phyloP scores from a whole-genome alignment of 2,888 invertebrate species.

The Amiota mariae region DNA sequence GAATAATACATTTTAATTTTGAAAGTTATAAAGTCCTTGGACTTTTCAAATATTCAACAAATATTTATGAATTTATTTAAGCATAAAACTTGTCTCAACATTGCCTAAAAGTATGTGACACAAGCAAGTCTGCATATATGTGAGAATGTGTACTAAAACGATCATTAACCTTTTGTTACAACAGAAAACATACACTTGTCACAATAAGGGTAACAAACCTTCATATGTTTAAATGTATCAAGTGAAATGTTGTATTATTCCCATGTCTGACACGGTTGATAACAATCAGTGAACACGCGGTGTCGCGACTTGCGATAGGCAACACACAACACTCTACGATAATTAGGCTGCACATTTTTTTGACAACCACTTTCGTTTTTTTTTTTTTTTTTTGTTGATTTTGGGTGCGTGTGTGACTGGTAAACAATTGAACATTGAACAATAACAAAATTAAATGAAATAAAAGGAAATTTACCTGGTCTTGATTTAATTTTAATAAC shows the following conservation, averaged over 20 bases:
- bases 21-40: too few species aligned
- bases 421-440: constrained; percentile 18
- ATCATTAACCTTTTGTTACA: constrained; percentile 61
- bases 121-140: not conserved
- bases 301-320: constrained; percentile 7
- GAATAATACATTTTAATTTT: too few species aligned
- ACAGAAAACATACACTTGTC: constrained; percentile 38
- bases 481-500: constrained; percentile 62
- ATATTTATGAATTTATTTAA: too few species aligned
- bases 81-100: constrained; percentile 33
- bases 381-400: too few species aligned
- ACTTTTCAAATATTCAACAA: too few species aligned
- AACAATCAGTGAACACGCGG: not conserved
- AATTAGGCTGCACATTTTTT: too few species aligned
- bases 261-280: constrained; percentile 19
- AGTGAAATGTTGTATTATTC: not conserved
- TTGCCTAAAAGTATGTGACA: constrained; percentile 35
- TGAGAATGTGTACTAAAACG: too few species aligned
- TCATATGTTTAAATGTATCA: not conserved
- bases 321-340: not conserved
- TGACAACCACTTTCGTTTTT: too few species aligned
- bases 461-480: constrained; percentile 32
- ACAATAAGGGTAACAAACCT: too few species aligned
- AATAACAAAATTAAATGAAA: too few species aligned
- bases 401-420: constrained; percentile 11